These are phyloP conservation scores for Brachirus orientalis DNA, from an alignment of 2,113 vertebrate species.

Conservation along the genomic window DNA sequence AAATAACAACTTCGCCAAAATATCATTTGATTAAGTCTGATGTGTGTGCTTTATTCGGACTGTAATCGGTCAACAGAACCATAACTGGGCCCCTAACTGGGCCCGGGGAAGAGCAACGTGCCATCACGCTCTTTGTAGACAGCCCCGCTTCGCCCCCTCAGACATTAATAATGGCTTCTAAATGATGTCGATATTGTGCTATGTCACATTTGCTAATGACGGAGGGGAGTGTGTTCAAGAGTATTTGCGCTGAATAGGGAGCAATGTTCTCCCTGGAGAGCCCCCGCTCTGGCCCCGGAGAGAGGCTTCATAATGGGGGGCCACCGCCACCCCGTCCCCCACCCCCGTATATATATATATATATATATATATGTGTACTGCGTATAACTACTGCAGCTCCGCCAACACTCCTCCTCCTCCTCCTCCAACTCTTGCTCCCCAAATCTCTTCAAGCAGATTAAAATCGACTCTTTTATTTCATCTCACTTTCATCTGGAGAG, in stretches of 20 bases:
- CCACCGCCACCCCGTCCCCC: constrained; percentile 73
- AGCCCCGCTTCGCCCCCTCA: constrained; percentile 57
- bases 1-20: constrained; percentile 6
- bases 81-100: constrained; percentile 3
- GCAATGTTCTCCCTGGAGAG: constrained; percentile 90
- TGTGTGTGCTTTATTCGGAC: constrained; percentile 26
- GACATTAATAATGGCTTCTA: constrained; percentile 81
- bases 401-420: constrained; percentile 77
- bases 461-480: constrained; percentile 96
- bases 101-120: neutral
- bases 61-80: constrained; percentile 17
- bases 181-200: constrained; percentile 81
- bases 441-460: constrained; percentile 94
- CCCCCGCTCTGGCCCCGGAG: constrained; percentile 88
- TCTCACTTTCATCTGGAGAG: constrained; percentile 94
- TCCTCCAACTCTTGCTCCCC: constrained; percentile 79
- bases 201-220: constrained; percentile 82
- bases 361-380: constrained; percentile 73
- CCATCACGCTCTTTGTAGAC: constrained; percentile 36
- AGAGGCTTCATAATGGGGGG: constrained; percentile 87
- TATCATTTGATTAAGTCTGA: no score
- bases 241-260: constrained; percentile 85
- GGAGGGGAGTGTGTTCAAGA: constrained; percentile 78
- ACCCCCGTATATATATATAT: no score
- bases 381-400: constrained; percentile 80